phyloP scores from a whole-genome alignment of 2,797 vertebrate species.

The Triplophysa bombifrons region DNA sequence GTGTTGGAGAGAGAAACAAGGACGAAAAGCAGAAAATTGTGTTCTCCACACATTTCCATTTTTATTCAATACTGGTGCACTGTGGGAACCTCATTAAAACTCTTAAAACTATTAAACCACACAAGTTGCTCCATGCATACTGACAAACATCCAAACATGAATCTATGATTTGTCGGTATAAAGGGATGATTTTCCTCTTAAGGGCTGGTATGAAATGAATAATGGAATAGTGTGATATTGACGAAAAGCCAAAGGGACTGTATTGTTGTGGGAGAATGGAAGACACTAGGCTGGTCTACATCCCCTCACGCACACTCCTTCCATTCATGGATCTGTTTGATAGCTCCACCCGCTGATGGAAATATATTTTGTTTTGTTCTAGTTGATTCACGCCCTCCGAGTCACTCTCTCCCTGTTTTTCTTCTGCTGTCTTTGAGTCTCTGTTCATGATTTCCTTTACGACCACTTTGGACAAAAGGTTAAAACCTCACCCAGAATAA shows the following conservation, averaged over 20 bases:
- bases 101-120: conserved; percentile 13
- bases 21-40: neutral
- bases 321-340: conserved; percentile 26
- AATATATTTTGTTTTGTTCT: conserved; percentile 29
- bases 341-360: conserved; percentile 1
- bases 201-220: conserved; percentile 25
- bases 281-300: conserved; percentile 28
- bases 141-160: conserved; percentile 1
- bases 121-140: neutral
- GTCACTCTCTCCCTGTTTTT: conserved; percentile 9
- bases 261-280: conserved; percentile 24
- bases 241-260: conserved; percentile 17
- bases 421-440: neutral
- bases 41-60: neutral
- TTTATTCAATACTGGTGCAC: neutral
- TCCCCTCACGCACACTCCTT: conserved; percentile 16
- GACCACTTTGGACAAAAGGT: neutral
- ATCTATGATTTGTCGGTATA: conserved; percentile 11
- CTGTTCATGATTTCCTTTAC: neutral
- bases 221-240: conserved; percentile 28
- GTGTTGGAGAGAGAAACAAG: conserved; percentile 1
- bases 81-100: conserved; percentile 16
- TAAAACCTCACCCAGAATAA: neutral
- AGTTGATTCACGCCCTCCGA: neutral
- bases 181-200: conserved; percentile 8